Percentiles rank a stretch among this genome's conserved stretches.
phyloP scores from a whole-genome alignment of 2,888 invertebrate genomes.

The Labia minor region DNA sequence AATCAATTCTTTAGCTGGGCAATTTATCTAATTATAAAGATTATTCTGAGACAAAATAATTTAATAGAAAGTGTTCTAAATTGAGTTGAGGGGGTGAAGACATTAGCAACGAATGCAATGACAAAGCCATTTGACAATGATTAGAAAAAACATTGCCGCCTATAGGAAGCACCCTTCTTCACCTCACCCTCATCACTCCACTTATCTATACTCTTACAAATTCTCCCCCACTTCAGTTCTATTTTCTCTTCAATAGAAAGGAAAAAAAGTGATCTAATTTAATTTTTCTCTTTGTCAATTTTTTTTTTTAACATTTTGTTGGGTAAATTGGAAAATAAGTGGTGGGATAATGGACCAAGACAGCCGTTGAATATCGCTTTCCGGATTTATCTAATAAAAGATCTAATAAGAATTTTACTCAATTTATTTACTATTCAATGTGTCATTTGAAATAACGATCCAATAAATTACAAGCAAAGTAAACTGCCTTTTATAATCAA shows the following conservation, averaged over 20 bases:
- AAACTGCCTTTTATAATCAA: no score
- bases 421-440: no score
- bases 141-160: neutral
- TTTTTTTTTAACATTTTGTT: neutral
- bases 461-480: no score
- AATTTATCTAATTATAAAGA: neutral
- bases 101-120: neutral
- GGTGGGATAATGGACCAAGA: no score
- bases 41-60: neutral
- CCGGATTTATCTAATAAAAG: no score
- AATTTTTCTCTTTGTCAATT: neutral
- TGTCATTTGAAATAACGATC: no score
- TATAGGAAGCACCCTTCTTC: neutral
- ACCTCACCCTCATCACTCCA: neutral
- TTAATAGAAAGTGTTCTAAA: no score
- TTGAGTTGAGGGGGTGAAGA: no score
- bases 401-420: no score
- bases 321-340: neutral
- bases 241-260: neutral
- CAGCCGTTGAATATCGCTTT: no score
- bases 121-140: neutral
- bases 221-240: neutral
- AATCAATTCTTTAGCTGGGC: neutral
- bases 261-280: neutral
- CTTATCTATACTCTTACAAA: no score